These are phyloP conservation scores for Hemicrepidius hirtus DNA, from an alignment of 2,888 invertebrate species.

Conservation along the genomic window DNA sequence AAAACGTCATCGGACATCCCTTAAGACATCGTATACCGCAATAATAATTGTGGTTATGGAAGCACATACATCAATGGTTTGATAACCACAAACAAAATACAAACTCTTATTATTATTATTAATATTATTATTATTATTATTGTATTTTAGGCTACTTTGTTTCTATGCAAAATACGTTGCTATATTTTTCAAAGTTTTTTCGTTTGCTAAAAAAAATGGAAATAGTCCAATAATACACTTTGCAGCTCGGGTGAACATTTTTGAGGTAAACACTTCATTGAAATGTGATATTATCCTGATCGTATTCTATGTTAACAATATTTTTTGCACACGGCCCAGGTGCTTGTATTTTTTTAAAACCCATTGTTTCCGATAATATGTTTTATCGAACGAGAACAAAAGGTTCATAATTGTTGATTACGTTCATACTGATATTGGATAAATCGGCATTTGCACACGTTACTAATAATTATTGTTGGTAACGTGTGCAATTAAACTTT, in stretches of 20 bases:
- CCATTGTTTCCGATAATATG: background rate
- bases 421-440: background rate
- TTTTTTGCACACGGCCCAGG: slow-evolving; percentile 1
- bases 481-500: slow-evolving; percentile 50
- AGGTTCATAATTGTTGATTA: slow-evolving; percentile 28
- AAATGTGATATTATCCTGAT: background rate
- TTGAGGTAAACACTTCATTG: background rate
- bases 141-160: too few species aligned
- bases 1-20: background rate
- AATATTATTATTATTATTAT: too few species aligned
- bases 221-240: too few species aligned
- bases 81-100: background rate
- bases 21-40: too few species aligned
- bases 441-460: slow-evolving; percentile 53
- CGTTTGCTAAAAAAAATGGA: too few species aligned
- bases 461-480: slow-evolving; percentile 48
- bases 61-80: background rate
- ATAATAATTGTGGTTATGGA: background rate
- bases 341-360: background rate
- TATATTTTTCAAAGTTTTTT: too few species aligned
- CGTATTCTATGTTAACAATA: background rate
- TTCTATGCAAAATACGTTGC: too few species aligned
- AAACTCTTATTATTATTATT: background rate
- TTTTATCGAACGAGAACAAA: slow-evolving; percentile 30
- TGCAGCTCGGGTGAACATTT: too few species aligned